Evolutionary conservation across 2,797 vertebrate genomes (phyloP).

Genomic region (Catamblyrhynchus diadema): DNA sequence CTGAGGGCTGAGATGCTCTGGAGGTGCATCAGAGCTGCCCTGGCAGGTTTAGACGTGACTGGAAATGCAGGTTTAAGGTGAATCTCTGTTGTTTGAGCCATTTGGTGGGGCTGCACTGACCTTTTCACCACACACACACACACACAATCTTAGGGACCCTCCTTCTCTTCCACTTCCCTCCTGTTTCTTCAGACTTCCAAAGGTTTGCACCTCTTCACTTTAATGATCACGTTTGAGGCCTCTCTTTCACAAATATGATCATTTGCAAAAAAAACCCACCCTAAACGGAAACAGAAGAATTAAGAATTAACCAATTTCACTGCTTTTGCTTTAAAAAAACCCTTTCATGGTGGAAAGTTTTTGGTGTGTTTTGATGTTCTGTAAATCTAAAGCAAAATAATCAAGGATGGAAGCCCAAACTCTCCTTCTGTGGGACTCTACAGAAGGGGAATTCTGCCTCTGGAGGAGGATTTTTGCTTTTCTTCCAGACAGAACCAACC

Average conservation of each 20-base stretch:
- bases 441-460: neutral
- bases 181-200: neutral
- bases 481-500: neutral
- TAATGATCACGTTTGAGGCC: neutral
- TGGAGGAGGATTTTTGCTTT: neutral
- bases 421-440: neutral
- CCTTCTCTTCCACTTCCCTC: neutral
- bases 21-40: constrained; percentile 1
- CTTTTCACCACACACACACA: constrained; percentile 11
- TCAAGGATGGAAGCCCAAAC: neutral
- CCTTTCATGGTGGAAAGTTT: neutral
- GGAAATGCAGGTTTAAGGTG: constrained; percentile 40
- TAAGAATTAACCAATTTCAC: neutral
- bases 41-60: neutral
- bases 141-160: neutral
- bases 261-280: constrained; percentile 33
- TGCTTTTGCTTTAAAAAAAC: neutral
- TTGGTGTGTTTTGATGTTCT: neutral
- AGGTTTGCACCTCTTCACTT: neutral
- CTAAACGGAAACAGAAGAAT: constrained; percentile 51
- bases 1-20: constrained; percentile 29
- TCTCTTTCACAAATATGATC: too few species aligned
- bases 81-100: neutral
- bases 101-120: neutral
- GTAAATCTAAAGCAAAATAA: neutral